phyloP scores from a whole-genome alignment of 2,888 invertebrate genomes.

The Pterostichus madidus region DNA sequence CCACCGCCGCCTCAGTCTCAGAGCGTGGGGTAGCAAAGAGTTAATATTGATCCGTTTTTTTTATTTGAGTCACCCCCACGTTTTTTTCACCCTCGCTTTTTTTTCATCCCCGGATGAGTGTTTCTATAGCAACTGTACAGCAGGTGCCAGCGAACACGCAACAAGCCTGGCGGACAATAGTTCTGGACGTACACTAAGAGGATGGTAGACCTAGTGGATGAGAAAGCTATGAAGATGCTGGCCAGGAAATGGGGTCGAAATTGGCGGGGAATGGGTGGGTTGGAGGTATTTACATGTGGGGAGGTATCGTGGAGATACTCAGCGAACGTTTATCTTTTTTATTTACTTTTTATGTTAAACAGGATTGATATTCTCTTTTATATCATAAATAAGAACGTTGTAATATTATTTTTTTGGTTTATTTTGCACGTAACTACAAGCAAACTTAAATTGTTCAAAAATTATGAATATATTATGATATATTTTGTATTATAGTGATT shows the following conservation, averaged over 20 bases:
- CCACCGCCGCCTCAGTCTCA: slow-evolving; percentile 67
- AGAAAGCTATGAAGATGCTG: not conserved
- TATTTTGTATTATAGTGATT: no score
- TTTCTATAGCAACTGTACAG: slow-evolving; percentile 83
- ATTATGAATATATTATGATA: no score
- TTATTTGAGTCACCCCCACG: slow-evolving; percentile 83
- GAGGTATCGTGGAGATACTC: not conserved
- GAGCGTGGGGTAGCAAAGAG: slow-evolving; percentile 80
- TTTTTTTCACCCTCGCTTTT: slow-evolving; percentile 81
- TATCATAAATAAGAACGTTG: not conserved
- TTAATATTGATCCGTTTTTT: slow-evolving; percentile 85
- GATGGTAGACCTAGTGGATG: slow-evolving; percentile 15
- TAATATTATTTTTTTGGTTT: not conserved
- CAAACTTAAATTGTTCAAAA: not conserved
- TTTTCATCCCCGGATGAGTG: slow-evolving; percentile 80
- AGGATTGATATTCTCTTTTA: not conserved
- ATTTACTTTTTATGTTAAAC: slow-evolving; percentile 36
- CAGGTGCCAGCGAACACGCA: slow-evolving; percentile 78
- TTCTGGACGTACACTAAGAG: not conserved
- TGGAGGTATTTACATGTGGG: not conserved
- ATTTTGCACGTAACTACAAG: no score
- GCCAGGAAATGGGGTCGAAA: not conserved
- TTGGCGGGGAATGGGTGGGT: not conserved
- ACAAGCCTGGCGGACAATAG: slow-evolving; percentile 70
- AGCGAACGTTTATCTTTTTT: slow-evolving; percentile 5